Evolutionary conservation across 2,888 invertebrate genomes (phyloP).

Genomic region (Hydriomena furcata): DNA sequence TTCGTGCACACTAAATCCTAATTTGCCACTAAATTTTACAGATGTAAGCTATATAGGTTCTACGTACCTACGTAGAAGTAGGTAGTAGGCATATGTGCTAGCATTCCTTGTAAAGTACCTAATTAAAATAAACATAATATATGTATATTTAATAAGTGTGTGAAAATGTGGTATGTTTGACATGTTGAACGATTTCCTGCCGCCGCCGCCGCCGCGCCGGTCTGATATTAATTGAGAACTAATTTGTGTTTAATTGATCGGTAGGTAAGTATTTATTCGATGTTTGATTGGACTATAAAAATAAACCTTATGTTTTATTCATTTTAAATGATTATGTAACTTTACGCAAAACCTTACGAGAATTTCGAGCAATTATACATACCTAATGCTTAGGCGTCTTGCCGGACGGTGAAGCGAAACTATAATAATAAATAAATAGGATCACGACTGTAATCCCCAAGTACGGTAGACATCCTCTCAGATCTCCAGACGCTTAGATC

Average conservation of each 20-base stretch:
- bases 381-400: no score
- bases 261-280: constrained; percentile 15
- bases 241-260: constrained; percentile 23
- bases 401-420: no score
- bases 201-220: no score
- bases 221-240: constrained; percentile 21
- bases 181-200: constrained; percentile 24
- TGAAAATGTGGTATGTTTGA: constrained; percentile 24
- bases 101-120: constrained; percentile 17
- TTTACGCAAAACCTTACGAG: no score
- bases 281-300: constrained; percentile 23
- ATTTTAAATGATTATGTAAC: not conserved
- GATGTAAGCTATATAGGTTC: not conserved
- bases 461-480: no score
- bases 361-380: no score
- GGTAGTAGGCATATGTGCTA: constrained; percentile 1
- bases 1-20: no score
- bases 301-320: constrained; percentile 10
- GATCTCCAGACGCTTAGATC: no score
- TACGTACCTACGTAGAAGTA: not conserved
- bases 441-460: no score
- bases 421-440: no score
- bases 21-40: not conserved
- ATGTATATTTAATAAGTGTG: constrained; percentile 29
- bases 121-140: constrained; percentile 31